Evolutionary conservation across 2,888 invertebrate genomes (phyloP), one percentile per base, ranked within the genome.

Genomic region (Rhagium mordax): DNA sequence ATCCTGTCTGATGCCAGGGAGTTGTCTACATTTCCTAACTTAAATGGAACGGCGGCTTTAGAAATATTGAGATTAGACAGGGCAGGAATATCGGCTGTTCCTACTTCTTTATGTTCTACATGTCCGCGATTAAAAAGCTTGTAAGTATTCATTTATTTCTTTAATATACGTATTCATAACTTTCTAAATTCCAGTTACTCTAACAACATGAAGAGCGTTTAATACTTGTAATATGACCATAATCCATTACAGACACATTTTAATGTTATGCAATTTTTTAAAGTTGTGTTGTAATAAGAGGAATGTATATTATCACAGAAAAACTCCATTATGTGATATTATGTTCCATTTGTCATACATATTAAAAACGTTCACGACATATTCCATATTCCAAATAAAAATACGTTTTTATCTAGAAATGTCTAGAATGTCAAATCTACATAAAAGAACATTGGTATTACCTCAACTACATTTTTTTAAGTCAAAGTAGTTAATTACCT

Each of bases 1-100:
- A 94, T 95, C 80, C 87, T 98, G 78, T 97, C 97, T 55, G 96
- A 97, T 88, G 94, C 95, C 72, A 91, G 94, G 77, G 93, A 93
- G 78, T 90, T 97, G 85, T 92, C 91, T 74, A 89, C 90, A 79
- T 95, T 98, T 88, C 98, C 98, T 13, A 92, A 94, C 86, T 90
- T 98, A 83, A 94, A 94, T 84, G 97, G 96, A 59, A 94, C 95
- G 21, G 85, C 86, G 79, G 92, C 94, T 2, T 89, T 98, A 87
- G 96, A 96, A 87, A 91, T 94, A 78, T 90, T 98, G 81, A 92
- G 94, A 80, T 89, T 95, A 80, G 97, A 97, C 89, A 92, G 96
- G 79, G 95, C 96, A 16, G 94, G 94, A 67, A 91, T 98, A 65
- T 86, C 89, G 41, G 86, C 89, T 18, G 92, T 97, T 78, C 96